Conservation (phyloP, 2,113 vertebrate species). For the Sorex araneus region DNA sequence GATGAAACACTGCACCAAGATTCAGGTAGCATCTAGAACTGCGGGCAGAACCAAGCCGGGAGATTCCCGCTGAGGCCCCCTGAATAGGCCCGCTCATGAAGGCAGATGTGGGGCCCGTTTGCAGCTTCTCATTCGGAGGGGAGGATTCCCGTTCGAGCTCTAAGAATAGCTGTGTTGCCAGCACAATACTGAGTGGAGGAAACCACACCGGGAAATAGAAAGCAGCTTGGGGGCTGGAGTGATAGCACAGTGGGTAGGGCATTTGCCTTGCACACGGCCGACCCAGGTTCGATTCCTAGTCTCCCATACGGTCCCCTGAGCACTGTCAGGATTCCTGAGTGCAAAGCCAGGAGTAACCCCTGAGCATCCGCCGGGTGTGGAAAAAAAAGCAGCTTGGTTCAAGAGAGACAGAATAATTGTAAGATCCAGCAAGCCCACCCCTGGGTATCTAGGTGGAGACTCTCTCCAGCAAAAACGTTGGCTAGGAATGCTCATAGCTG, state of each 20-base stretch:
- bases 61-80: too few relatives aligned
- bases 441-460: background rate
- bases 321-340: too few relatives aligned
- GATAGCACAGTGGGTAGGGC: too few relatives aligned
- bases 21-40: conserved; percentile 91
- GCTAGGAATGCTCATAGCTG: background rate
- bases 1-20: conserved; percentile 97
- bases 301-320: too few relatives aligned
- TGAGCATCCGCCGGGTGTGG: too few relatives aligned
- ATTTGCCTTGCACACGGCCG: too few relatives aligned
- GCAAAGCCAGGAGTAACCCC: too few relatives aligned
- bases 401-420: background rate
- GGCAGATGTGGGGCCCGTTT: background rate
- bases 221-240: background rate
- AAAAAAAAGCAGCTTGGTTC: too few relatives aligned
- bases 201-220: background rate
- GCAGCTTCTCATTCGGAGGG: background rate
- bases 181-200: background rate
- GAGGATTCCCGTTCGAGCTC: background rate
- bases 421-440: too few relatives aligned
- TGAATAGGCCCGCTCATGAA: too few relatives aligned
- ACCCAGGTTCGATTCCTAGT: too few relatives aligned
- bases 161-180: background rate
- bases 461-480: background rate
- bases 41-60: background rate